These are phyloP conservation scores for Catharus ustulatus DNA, from an alignment of 2,797 vertebrate genomes.

Conservation along the genomic window DNA sequence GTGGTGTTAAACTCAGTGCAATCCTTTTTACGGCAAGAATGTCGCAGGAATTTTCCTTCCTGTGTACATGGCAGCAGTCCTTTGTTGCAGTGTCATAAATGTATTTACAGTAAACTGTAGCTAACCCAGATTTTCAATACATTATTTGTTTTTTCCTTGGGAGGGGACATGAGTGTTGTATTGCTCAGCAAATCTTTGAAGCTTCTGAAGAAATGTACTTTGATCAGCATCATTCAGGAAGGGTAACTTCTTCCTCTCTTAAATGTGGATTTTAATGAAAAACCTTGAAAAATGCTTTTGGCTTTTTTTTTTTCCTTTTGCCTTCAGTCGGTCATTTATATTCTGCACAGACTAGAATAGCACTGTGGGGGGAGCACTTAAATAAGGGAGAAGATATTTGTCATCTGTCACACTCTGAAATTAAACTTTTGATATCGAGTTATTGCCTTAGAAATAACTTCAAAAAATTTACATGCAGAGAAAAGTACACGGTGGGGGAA, in stretches of 20 bases:
- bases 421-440: constrained; percentile 49
- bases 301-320: not conserved
- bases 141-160: not conserved
- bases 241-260: not conserved
- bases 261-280: constrained; percentile 11
- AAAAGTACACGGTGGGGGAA: constrained; percentile 48
- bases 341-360: constrained; percentile 55
- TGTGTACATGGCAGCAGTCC: not conserved
- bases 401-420: constrained; percentile 61
- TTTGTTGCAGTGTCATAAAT: not conserved
- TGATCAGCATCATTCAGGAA: not conserved
- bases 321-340: not conserved
- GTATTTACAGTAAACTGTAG: not conserved
- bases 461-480: constrained; percentile 26
- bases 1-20: not conserved
- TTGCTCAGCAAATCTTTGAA: not conserved
- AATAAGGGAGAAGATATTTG: constrained; percentile 53
- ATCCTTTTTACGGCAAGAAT: not conserved
- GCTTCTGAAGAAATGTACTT: not conserved
- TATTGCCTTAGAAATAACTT: constrained; percentile 63
- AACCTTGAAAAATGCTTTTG: constrained; percentile 29
- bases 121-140: not conserved
- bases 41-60: not conserved
- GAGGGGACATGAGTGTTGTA: not conserved
- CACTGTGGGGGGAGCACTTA: constrained; percentile 55